Evolutionary conservation across 2,888 invertebrate species (phyloP), one percentile per base, ranked within the genome.

Genomic region (Stenodera caucasica): DNA sequence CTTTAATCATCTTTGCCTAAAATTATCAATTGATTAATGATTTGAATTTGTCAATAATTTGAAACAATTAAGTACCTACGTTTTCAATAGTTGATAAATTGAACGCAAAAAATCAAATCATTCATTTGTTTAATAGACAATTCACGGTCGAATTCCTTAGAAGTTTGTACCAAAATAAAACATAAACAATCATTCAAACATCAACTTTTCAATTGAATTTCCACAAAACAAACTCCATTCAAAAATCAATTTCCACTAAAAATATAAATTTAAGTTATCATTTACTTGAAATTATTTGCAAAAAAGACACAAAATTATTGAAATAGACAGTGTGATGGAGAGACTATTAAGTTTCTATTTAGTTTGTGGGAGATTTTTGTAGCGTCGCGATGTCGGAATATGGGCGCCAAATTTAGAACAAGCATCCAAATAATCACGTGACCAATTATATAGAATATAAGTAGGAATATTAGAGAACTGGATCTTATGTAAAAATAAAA

Each of bases 1-100:
- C 94, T 81, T 90, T 90, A 81, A 94, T 93, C 93, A 94, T 93
- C 73, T 45, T 45, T 45, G 23, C 45, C 45, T 45, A 23, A 4
- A 45, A 45, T 45, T 45, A 1, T 15, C 2, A 18, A 11, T 18
- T 40, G 11, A 18, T 40, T 9, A 18, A 3, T 11, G 21, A 18
- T 9, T 9, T 35, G 4, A 35, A n/a, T 2, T 21, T 21, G 5
- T n/a, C n/a, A n/a, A n/a, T n/a, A n/a, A n/a, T n/a, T n/a, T n/a
- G n/a, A n/a, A n/a, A n/a, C n/a, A n/a, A n/a, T n/a, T n/a, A n/a
- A n/a, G n/a, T 30, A 30, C 11, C 3, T 49, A 11, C 5, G 21
- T 49, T 49, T 49, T 12, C 4, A 49, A 45, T 45, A 2, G 21
- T 12, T 49, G 11, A 49, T 49, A 5, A 18, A 51, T 51, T 51